These are phyloP conservation scores for Smithornis capensis DNA, from an alignment of 2,113 vertebrate species.

Conservation along the genomic window DNA sequence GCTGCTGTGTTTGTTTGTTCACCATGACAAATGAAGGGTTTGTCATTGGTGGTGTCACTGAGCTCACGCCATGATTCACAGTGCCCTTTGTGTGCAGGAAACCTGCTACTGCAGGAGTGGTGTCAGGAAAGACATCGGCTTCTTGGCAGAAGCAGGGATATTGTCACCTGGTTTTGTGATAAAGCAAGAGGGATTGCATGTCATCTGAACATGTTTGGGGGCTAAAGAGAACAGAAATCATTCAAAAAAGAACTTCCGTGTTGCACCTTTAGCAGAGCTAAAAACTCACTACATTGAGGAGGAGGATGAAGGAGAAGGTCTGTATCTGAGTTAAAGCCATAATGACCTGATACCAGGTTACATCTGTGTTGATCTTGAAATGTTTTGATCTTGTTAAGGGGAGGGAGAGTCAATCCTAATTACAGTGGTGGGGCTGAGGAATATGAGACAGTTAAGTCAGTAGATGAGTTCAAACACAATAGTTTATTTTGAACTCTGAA, in stretches of 20 bases:
- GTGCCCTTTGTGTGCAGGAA: slow-evolving; percentile 67
- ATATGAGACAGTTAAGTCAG: neutral
- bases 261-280: neutral
- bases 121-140: neutral
- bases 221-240: neutral
- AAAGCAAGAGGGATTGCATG: neutral
- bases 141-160: neutral
- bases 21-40: slow-evolving; percentile 41
- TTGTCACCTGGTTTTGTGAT: neutral
- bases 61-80: slow-evolving; percentile 54
- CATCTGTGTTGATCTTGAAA: neutral
- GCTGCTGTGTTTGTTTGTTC: slow-evolving; percentile 8
- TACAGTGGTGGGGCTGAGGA: neutral
- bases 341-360: neutral
- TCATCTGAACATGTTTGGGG: neutral
- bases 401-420: neutral
- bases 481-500: neutral
- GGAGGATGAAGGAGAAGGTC: neutral
- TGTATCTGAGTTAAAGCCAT: neutral
- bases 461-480: neutral
- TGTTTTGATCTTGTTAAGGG: neutral
- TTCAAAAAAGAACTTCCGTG: neutral
- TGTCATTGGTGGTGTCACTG: neutral
- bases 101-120: slow-evolving; percentile 30
- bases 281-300: neutral